A percentile compares a stretch with the other conserved stretches of the same genome.
Conservation (phyloP, 2,888 invertebrate species). For the Drosophila mimica region DNA sequence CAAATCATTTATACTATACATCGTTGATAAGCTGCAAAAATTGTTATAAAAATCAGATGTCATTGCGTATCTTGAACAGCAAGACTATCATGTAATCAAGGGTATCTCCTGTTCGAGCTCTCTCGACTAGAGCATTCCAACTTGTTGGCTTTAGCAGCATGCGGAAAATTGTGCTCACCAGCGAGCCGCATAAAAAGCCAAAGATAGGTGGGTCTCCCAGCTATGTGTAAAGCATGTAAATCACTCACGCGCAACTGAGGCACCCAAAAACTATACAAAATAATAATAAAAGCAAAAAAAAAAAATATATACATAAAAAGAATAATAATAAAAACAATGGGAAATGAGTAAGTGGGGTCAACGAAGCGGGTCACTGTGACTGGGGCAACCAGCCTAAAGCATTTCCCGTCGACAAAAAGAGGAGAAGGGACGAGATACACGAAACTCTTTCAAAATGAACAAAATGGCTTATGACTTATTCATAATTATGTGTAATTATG, state of each 20-base stretch:
- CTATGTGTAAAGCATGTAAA: constrained; percentile 45
- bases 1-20: background rate
- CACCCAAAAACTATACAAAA: constrained; percentile 32
- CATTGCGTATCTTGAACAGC: background rate
- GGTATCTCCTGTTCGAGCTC: background rate
- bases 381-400: constrained; percentile 23
- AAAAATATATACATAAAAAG: too few species aligned
- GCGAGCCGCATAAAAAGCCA: constrained; percentile 26
- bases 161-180: constrained; percentile 29
- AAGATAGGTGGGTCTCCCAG: constrained; percentile 21
- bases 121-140: background rate
- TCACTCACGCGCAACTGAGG: constrained; percentile 60
- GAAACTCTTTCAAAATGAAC: constrained; percentile 35
- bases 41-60: background rate
- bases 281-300: constrained; percentile 34
- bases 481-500: constrained; percentile 72
- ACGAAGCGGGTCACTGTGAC: constrained; percentile 61
- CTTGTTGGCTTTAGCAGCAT: constrained; percentile 1
- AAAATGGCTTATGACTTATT: constrained; percentile 55
- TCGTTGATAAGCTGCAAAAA: background rate
- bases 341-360: constrained; percentile 63
- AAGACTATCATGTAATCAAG: background rate
- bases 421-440: constrained; percentile 15
- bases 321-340: constrained; percentile 19
- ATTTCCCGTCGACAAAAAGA: constrained; percentile 16